Base-by-base conservation (phyloP, 2,888 invertebrate species). In the Agonopterix subpropinquella region DNA sequence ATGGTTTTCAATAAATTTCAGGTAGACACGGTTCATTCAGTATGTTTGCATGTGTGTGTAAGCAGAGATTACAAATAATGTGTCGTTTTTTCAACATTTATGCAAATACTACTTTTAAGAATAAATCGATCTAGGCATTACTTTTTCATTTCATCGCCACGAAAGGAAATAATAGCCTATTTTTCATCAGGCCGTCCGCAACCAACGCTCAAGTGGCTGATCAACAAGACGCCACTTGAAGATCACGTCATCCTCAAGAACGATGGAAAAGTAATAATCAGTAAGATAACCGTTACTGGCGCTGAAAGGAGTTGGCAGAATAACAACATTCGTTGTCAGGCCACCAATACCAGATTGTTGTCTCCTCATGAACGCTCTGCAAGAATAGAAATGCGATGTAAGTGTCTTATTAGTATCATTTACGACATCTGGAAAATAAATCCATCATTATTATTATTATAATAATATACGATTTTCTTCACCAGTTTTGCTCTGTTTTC, bases 241-340 rank as follows among this genome's bases (percentile, higher is more conserved):
- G 93, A 94, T 60, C 93, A 94, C 58, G 91, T 91, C 36, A 90
- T 92, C 50, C 90, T 92, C 47, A 90, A 91, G 57, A 91, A 92
- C 64, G 92, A 92, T 41, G 92, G 92, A 43, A 92, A 84, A 51
- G 91, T 95, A 53, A 92, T 94, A 59, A 92, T 95, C 9, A 43
- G 28, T 18, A 91, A 91, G 58, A 89, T 96, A 69, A 92, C 91
- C 74, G 91, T 96, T 53, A 90, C 91, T 13, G 90, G 91, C 42
- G 91, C 96, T 46, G 92, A 92, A 61, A 89, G 96, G 54, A 91
- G 92, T 64, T 94, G 95, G 80, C 89, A 95, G 57, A 95, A 96
- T 80, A 93, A 93, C 55, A 94, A 94, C 49, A 95, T 94, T 77
- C 92, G 93, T 68, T 96, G 96, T 73, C 94, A 94, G 73, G 96